Base-by-base conservation (phyloP, 2,113 vertebrate genomes). In the Oncorhynchus tshawytscha region DNA sequence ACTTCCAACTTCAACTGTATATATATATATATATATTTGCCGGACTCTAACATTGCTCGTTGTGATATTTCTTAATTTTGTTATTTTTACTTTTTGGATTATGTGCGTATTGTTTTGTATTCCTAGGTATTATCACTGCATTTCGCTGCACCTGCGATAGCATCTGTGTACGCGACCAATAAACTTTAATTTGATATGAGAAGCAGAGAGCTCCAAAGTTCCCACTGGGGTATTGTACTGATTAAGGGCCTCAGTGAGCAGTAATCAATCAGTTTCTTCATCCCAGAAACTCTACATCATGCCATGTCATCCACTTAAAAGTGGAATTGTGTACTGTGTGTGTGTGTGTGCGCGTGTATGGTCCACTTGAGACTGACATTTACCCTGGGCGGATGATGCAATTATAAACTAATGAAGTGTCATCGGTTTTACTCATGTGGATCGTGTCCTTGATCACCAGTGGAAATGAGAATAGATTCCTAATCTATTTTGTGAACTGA, bases 401-500 rank as follows among this genome's bases (percentile, higher is more conserved):
- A 60, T 82, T 84, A 84, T 80, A 74, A 85, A 82, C 59, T 74
- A 78, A 72, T 80, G 68, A 79, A 78, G 78, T 79, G 75, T 82
- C 75, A 81, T 91, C 72, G 24, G 71, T 78, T 83, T 85, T 84
- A 83, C 85, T 82, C 79, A 82, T 84, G 82, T n/a, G 27, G 59
- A 64, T 60, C 5, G 29, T 81, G 76, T 85, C 74, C 73, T 34
- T 57, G 25, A 81, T 83, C 67, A 71, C 54, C 82, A 74, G 71
- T 34, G 62, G 49, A 75, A 80, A 71, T 69, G 31, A 70, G 79
- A 80, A 81, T 79, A 82, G 69, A 82, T 82, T 81, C 71, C 31
- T 67, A 9, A 73, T 87, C 73, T 82, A 83, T 77, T 81, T 81
- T 81, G 2, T 81, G 39, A 87, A 86, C 70, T 73, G 54, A 71